phyloP scores from a whole-genome alignment of 2,888 invertebrate species.

The Leptopterna dolabrata region DNA sequence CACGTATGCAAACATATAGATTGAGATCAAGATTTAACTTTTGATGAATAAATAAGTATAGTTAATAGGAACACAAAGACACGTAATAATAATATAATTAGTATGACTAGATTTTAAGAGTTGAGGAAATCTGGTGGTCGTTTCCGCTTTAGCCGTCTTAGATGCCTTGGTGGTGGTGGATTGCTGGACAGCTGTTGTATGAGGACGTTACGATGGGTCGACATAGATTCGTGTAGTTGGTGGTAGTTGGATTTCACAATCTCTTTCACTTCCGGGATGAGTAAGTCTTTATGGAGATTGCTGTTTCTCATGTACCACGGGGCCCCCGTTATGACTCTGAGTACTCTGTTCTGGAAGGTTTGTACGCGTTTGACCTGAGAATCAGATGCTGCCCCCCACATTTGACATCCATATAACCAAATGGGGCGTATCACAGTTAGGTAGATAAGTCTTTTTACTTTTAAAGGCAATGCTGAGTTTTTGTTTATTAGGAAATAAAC shows the following conservation, averaged over 20 bases:
- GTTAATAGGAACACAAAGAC: too few relatives aligned
- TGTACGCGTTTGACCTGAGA: neutral
- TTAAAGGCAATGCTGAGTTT: neutral
- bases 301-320: conserved; percentile 16
- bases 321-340: conserved; percentile 4
- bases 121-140: conserved; percentile 4
- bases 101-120: too few relatives aligned
- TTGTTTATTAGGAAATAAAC: neutral
- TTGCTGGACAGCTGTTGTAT: neutral
- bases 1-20: too few relatives aligned
- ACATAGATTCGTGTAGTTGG: neutral
- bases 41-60: too few relatives aligned
- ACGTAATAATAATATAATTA: too few relatives aligned
- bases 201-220: neutral
- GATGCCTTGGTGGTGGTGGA: conserved; percentile 15
- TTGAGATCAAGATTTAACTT: too few relatives aligned
- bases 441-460: neutral
- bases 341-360: conserved; percentile 30
- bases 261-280: neutral
- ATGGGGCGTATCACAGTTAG: neutral
- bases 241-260: neutral
- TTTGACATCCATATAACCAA: conserved; percentile 22
- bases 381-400: conserved; percentile 1
- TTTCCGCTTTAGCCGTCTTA: conserved; percentile 29
- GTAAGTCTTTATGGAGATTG: neutral